These are phyloP conservation scores for Myrmecophaga tridactyla DNA, from an alignment of 2,113 vertebrate species.

Conservation along the genomic window DNA sequence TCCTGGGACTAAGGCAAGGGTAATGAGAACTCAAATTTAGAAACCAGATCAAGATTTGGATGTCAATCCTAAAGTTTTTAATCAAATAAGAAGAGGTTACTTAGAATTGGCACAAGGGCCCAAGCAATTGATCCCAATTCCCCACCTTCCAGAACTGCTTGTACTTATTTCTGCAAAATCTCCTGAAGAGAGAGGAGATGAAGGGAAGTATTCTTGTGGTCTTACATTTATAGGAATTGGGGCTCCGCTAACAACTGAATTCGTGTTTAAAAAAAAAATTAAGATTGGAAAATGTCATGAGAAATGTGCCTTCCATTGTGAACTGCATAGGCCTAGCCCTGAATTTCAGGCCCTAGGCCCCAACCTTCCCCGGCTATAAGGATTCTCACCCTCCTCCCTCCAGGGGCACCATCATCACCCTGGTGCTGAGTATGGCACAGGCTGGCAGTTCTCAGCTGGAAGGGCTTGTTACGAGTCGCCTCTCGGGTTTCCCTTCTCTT, in stretches of 20 bases:
- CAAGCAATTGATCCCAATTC: background rate
- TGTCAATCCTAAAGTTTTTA: background rate
- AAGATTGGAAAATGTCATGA: background rate
- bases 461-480: constrained; percentile 89
- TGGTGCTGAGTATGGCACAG: constrained; percentile 77
- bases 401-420: background rate
- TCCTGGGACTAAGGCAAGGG: background rate
- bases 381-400: constrained; percentile 45
- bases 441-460: constrained; percentile 89
- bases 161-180: constrained; percentile 1
- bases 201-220: background rate
- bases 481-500: constrained; percentile 83
- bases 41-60: background rate
- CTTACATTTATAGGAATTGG: background rate
- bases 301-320: background rate
- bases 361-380: background rate
- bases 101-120: background rate
- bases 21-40: background rate
- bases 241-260: background rate
- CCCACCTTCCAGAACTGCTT: background rate
- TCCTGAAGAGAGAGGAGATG: background rate
- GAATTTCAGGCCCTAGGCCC: background rate
- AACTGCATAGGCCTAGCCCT: background rate
- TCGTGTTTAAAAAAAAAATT: background rate
- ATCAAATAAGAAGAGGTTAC: background rate